Evolutionary conservation across 35 echinoderm and acorn worm genomes (phyloP).

Genomic region (Eucidaris tribuloides): DNA sequence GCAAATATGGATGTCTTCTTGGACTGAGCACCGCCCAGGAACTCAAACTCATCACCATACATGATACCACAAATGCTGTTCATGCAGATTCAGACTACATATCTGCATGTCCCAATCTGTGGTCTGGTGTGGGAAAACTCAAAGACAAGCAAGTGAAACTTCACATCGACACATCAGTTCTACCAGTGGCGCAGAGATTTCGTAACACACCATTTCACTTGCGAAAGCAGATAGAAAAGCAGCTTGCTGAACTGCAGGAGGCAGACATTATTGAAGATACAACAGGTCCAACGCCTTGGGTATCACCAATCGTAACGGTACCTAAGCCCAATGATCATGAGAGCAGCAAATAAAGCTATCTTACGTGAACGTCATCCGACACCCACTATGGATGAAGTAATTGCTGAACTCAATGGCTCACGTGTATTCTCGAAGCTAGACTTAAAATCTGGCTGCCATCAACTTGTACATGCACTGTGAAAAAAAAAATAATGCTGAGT

Average conservation of each 20-base stretch:
- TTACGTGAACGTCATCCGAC: constrained; percentile 41
- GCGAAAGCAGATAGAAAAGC: constrained; percentile 33
- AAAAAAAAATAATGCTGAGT: no score
- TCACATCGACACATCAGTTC: constrained; percentile 42
- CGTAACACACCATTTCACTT: constrained; percentile 54
- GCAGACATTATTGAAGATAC: no score
- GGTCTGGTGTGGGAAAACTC: constrained; percentile 34
- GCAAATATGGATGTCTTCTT: constrained; percentile 3
- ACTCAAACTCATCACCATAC: constrained; percentile 12
- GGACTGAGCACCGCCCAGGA: constrained; percentile 10
- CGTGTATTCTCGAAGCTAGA: constrained; percentile 60
- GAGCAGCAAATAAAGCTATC: constrained; percentile 62
- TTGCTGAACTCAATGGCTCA: constrained; percentile 53
- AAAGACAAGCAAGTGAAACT: constrained; percentile 22
- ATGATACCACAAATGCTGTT: background rate
- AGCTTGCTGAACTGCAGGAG: constrained; percentile 15
- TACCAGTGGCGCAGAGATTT: constrained; percentile 9
- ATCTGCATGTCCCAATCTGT: constrained; percentile 2
- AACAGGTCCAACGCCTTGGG: no score
- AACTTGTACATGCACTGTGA: no score
- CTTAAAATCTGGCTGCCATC: constrained; percentile 67
- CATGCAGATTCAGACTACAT: background rate
- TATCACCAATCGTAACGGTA: constrained; percentile 41
- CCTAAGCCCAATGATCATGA: constrained; percentile 70
- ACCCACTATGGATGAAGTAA: constrained; percentile 66